Evolutionary conservation across 2,888 invertebrate genomes (phyloP).

Genomic region (Thumatha senex): DNA sequence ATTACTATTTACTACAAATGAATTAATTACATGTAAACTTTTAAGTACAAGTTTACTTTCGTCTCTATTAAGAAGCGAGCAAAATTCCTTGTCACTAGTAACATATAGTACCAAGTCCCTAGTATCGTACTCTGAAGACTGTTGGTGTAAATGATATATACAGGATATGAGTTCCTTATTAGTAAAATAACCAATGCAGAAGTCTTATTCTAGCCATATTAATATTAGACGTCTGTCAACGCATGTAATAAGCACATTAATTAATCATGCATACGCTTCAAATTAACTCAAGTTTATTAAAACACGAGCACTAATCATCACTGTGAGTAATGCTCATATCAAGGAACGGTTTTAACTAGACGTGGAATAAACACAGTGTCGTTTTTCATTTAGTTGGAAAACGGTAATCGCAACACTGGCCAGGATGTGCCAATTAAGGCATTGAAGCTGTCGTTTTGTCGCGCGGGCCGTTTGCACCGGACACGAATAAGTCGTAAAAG

Average conservation of each 20-base stretch:
- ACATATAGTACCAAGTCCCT: too few species aligned
- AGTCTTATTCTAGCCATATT: neutral
- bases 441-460: conserved; percentile 23
- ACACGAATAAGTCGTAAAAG: conserved; percentile 31
- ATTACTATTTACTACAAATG: too few species aligned
- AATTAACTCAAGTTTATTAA: neutral
- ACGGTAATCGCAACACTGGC: conserved; percentile 13
- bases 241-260: neutral
- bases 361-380: conserved; percentile 18
- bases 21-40: too few species aligned
- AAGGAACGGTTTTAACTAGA: conserved; percentile 2
- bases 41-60: too few species aligned
- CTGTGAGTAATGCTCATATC: neutral
- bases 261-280: neutral
- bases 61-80: too few species aligned
- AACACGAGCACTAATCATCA: neutral
- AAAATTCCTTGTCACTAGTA: too few species aligned
- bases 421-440: conserved; percentile 37
- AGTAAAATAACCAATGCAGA: neutral
- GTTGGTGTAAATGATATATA: too few species aligned
- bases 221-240: neutral
- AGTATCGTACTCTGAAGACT: too few species aligned
- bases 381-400: conserved; percentile 19
- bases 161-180: too few species aligned
- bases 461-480: conserved; percentile 23